Base-by-base conservation (phyloP, 2,797 vertebrate species). In the Melanotaenia trifasciata region DNA sequence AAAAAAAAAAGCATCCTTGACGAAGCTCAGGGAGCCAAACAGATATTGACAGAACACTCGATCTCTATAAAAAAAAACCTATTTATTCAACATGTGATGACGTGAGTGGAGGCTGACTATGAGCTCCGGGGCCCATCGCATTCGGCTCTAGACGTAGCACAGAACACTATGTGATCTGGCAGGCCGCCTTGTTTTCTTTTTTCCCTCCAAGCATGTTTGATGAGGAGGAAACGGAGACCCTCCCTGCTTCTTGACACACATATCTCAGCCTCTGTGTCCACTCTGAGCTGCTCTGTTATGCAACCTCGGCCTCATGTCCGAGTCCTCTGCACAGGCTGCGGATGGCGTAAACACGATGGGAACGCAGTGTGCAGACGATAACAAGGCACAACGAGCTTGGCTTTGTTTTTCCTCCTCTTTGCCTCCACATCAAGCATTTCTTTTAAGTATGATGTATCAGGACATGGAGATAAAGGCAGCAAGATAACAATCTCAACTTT, bases 151-250 rank as follows among this genome's bases (percentile, higher is more conserved):
- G 61, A 12, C 32, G 56, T 54, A 57, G 67, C 33, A 28, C 45
- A 67, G 89, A 91, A 89, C 89, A 53, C 82, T 74, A 66, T 88
- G 88, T 90, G 76, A 93, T 64, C 84, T 90, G 91, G 92, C 82
- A 51, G 59, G 4, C 12, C 40, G 68, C 77, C 85, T 67, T 75
- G 84, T 88, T 89, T 79, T 59, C 4, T 14, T 59, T 53, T 18
- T 1, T 32, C 64, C 35, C 16, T 71, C 13, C 67, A 53, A 84
- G 79, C 79, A 70, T 58, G 35, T 80, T 26, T 84, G 80, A 80
- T 18, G 64, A 81, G 76, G 80, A 90, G 76, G 72, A 79, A 81
- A 73, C 62, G 9, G 1, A 59, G 20, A 75, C 76, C 72, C 77
- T 83, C 65, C 80, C 67, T 69, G 0, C 58, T 5, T 66, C 75